Evolutionary conservation across 2,113 vertebrate genomes (phyloP), one percentile per base, ranked within the genome.

Genomic region (Corydoras sp.): DNA sequence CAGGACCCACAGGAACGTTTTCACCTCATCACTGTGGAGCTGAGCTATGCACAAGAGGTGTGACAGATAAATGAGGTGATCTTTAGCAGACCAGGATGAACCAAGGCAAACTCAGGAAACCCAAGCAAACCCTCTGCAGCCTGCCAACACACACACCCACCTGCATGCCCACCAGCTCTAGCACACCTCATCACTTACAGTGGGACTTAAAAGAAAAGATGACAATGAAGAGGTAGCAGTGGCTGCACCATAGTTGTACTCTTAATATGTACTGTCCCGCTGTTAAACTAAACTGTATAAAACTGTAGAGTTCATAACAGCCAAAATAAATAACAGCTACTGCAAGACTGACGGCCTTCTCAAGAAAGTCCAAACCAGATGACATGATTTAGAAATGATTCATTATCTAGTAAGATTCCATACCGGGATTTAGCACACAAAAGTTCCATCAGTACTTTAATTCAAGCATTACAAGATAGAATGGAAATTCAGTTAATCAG

Each of bases 1-100:
- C 13, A 64, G 65, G 64, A 53, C 64, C 62, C 50, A 3, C 60
- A 65, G 72, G 72, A 70, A 74, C 65, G 71, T 68, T 81, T 79
- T 74, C 81, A 82, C 79, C 58, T 82, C 79, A 82, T 84, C 83
- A 73, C 67, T 76, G 63, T 29, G 62, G 66, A 68, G 63, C 65
- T 78, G 68, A 81, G 53, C 58, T 72, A 69, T 53, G 58, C 60
- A 62, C 66, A 71, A 64, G 56, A 81, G 79, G 81, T 81, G 83
- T 66, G 61, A 63, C 73, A 77, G 81, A 85, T 78, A 81, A 81
- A 85, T 82, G 78, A 84, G 72, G 81, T 84, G 84, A 80, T 72
- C 62, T 72, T 74, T 64, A 73, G 72, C n/a, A 78, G 71, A 65
- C 56, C 63, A 55, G 11, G 73, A 75, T 64, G 32, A 71, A 62